A percentile compares a stretch with the other conserved stretches of the same genome.
These are phyloP conservation scores for Chymomyza amoena DNA, from an alignment of 2,888 invertebrate genomes.

Conservation along the genomic window DNA sequence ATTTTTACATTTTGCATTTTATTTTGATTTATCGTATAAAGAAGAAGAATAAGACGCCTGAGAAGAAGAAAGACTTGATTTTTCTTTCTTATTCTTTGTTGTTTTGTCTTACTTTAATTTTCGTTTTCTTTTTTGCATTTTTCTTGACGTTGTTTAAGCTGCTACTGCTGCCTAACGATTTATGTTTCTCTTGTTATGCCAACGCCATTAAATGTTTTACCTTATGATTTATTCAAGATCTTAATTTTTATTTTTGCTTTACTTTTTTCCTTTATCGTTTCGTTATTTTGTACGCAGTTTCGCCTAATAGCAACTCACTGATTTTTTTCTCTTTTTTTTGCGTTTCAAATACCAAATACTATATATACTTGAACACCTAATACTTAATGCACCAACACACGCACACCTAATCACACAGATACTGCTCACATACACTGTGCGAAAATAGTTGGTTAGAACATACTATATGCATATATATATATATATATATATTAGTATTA, in stretches of 20 bases:
- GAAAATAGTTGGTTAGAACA: background rate
- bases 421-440: slow-evolving; percentile 11
- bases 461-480: too few relatives aligned
- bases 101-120: slow-evolving; percentile 7
- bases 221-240: background rate
- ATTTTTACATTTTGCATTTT: slow-evolving; percentile 13
- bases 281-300: slow-evolving; percentile 12
- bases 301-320: slow-evolving; percentile 30
- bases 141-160: slow-evolving; percentile 1
- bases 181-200: background rate
- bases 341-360: slow-evolving; percentile 42
- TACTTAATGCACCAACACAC: slow-evolving; percentile 31
- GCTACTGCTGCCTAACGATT: too few relatives aligned
- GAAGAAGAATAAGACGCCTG: background rate
- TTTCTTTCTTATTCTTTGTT: slow-evolving; percentile 15
- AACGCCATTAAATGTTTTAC: background rate
- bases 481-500: background rate
- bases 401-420: slow-evolving; percentile 3
- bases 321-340: slow-evolving; percentile 17
- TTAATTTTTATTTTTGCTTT: slow-evolving; percentile 8
- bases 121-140: slow-evolving; percentile 22
- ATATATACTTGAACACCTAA: slow-evolving; percentile 14
- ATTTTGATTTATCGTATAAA: slow-evolving; percentile 2
- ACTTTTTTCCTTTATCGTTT: slow-evolving; percentile 13
- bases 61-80: background rate